Percentiles rank a stretch among this genome's conserved stretches.
Conservation (phyloP, 1,140 invertebrate species). For the Pseudomyrmex dendroicus region DNA sequence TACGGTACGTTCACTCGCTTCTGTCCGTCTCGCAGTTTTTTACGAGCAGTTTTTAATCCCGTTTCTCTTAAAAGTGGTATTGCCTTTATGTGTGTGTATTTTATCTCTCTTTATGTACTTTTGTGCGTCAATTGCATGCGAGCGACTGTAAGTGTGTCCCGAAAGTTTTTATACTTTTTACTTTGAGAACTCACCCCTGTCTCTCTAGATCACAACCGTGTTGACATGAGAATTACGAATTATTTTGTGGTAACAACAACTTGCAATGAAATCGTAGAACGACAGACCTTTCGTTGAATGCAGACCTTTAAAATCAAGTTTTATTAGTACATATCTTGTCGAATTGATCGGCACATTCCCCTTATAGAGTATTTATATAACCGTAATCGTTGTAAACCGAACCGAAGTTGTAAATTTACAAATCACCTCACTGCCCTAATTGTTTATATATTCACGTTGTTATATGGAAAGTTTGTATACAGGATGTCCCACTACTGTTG, state of each 20-base stretch:
- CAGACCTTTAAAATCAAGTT: constrained; percentile 1
- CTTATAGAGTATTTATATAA: constrained; percentile 14
- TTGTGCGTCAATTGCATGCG: constrained; percentile 44
- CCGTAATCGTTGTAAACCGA: no score
- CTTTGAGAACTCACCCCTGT: neutral
- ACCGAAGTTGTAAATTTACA: constrained; percentile 31
- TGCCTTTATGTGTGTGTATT: constrained; percentile 28
- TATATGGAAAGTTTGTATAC: constrained; percentile 17
- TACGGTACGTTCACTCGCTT: constrained; percentile 56
- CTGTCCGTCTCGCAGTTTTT: constrained; percentile 68
- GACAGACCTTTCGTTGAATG: neutral
- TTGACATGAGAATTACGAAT: neutral
- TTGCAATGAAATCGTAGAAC: neutral
- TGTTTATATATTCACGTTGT: constrained; percentile 19
- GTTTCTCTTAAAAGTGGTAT: no score
- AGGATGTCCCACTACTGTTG: constrained; percentile 8
- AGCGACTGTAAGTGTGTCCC: constrained; percentile 20
- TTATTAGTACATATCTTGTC: neutral
- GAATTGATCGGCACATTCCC: constrained; percentile 13
- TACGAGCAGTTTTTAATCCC: constrained; percentile 78
- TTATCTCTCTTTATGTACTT: constrained; percentile 1
- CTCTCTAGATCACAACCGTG: neutral
- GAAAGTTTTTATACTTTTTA: neutral
- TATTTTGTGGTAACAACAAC: neutral
- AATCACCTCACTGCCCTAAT: constrained; percentile 33